Base-by-base conservation (phyloP, 1,140 invertebrate species). In the Trinorchestia longiramus region DNA sequence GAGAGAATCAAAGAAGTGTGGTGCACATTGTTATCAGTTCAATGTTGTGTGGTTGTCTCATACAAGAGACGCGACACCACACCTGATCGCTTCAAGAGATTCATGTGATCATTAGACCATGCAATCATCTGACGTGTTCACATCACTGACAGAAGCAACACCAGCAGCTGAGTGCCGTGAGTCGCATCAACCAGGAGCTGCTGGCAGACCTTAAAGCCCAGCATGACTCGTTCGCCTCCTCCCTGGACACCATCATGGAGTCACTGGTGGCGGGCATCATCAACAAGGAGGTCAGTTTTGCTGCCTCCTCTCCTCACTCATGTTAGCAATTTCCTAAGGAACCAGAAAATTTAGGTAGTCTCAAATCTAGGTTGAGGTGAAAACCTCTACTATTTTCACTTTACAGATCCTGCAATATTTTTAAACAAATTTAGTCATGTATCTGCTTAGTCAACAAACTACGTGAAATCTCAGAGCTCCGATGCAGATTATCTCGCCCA, bases 161-260 rank as follows among this genome's bases (percentile, higher is more conserved):
- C 43, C 92, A 94, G 92, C 92, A 94, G 92, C 92, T 94, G 43
- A 94, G 43, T 40, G 92, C 92, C 40, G 92, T 94, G 43, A 94
- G 92, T 40, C 92, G 92, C 43, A 94, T 94, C 92, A 94, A 94
- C 44, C 92, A 94, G 36, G 92, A 94, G 44, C 92, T 94, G 43
- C 92, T 94, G 92, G 92, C 92, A 15, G 92, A 94, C 44, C 92
- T 94, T 8, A 94, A 47, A 40, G 92, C 92, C 43, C 92, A 94
- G 44, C 92, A 94, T 44, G 92, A 94, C 44, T 94, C 92, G 0
- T 94, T 94, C 43, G 92, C 92, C 43, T 94, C 92, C 3, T 94
- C 92, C 19, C 92, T 94, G 92, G 92, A 94, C 92, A 47, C 92
- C 40, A 94, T 94, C 92, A 94, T 94, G 92, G 92, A 94, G 92